phyloP scores from a whole-genome alignment of 2,797 vertebrate genomes.

The Schizopygopsis pylzovi region DNA sequence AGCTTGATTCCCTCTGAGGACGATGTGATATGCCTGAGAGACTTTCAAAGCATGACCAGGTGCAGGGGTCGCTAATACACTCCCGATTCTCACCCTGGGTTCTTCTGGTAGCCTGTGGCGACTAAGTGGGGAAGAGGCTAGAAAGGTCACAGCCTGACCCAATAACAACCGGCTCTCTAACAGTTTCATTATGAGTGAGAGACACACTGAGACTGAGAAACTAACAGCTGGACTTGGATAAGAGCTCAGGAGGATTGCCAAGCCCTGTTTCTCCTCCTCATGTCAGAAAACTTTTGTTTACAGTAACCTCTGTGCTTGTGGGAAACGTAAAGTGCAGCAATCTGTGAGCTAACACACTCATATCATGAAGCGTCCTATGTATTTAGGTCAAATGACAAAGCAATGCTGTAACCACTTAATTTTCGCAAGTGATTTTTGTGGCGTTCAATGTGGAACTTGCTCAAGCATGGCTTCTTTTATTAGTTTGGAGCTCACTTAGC shows the following conservation, averaged over 20 bases:
- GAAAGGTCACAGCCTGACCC: constrained; percentile 64
- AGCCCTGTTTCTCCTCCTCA: constrained; percentile 62
- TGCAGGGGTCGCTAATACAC: constrained; percentile 18
- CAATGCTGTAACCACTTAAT: constrained; percentile 34
- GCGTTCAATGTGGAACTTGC: background rate
- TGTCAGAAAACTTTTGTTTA: constrained; percentile 63
- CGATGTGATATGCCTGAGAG: constrained; percentile 28
- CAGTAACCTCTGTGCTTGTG: constrained; percentile 15
- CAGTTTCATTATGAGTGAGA: constrained; percentile 77
- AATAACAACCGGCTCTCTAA: constrained; percentile 73
- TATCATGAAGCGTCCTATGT: constrained; percentile 9
- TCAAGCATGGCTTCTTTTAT: constrained; percentile 27
- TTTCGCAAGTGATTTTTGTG: background rate
- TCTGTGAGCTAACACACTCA: background rate
- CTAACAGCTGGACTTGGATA: constrained; percentile 75
- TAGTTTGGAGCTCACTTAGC: constrained; percentile 25
- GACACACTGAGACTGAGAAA: constrained; percentile 53
- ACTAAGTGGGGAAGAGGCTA: constrained; percentile 37
- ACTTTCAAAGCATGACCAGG: constrained; percentile 32
- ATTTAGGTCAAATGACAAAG: constrained; percentile 36
- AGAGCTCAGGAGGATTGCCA: constrained; percentile 68
- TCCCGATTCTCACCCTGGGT: constrained; percentile 23
- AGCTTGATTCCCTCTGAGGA: constrained; percentile 4
- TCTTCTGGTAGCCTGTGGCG: constrained; percentile 15
- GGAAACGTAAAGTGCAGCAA: background rate